These are phyloP conservation scores for Cerastis rubricosa DNA, from an alignment of 2,888 invertebrate species.

Conservation along the genomic window DNA sequence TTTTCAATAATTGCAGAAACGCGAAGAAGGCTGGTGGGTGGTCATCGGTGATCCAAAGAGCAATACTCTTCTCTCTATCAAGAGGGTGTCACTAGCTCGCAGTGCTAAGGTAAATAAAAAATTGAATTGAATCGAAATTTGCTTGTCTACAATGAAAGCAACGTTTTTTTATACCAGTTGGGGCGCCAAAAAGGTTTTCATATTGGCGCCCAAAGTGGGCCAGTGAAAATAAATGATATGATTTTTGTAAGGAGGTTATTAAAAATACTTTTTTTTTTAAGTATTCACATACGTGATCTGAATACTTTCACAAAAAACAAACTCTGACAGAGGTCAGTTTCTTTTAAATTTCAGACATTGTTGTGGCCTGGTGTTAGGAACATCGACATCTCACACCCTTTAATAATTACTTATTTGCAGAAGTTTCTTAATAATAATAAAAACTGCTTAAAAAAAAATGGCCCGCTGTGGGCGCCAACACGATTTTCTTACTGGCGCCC, in stretches of 20 bases:
- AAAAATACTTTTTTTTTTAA: no score
- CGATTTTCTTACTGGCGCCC: conserved; percentile 4
- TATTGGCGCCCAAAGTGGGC: not conserved
- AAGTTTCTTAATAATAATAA: not conserved
- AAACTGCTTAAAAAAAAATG: not conserved
- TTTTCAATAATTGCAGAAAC: conserved; percentile 91
- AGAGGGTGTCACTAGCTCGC: conserved; percentile 98
- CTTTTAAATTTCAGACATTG: not conserved
- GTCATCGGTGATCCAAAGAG: conserved; percentile 99
- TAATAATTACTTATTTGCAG: not conserved
- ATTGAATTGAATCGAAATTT: no score
- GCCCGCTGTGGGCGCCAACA: conserved; percentile 9
- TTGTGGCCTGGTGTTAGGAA: not conserved
- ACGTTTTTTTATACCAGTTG: not conserved
- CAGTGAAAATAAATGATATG: not conserved
- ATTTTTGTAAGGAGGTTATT: not conserved
- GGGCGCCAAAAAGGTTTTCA: conserved; percentile 3
- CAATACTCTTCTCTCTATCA: conserved; percentile 99
- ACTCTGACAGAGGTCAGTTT: not conserved
- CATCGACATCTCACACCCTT: not conserved
- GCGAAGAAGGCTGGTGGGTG: conserved; percentile 99
- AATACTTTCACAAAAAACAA: not conserved
- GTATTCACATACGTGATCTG: no score
- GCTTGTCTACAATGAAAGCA: no score
- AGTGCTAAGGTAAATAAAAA: conserved; percentile 94